These are phyloP conservation scores for Erythrolamprus reginae DNA, from an alignment of 2,113 vertebrate genomes.

Conservation along the genomic window DNA sequence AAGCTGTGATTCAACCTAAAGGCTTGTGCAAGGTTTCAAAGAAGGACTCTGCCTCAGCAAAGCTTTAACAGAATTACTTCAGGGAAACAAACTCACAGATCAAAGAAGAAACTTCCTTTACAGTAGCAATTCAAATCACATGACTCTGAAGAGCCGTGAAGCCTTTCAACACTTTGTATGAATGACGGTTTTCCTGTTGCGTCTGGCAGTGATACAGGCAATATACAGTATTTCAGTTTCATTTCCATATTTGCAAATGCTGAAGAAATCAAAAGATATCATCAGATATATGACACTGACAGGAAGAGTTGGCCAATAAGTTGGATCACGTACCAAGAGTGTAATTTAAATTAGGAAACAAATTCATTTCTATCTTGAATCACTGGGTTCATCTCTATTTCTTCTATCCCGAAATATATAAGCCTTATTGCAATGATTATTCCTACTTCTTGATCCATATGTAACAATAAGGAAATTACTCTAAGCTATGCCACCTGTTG, in stretches of 20 bases:
- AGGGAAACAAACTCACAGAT: background rate
- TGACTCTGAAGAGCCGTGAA: background rate
- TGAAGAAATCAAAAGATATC: background rate
- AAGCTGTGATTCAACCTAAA: background rate
- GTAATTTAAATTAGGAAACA: background rate
- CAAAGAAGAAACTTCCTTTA: background rate
- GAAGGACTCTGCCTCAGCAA: background rate
- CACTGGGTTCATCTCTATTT: background rate
- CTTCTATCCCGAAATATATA: background rate
- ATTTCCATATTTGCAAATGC: background rate
- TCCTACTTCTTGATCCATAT: background rate
- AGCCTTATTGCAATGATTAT: background rate
- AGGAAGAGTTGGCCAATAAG: background rate
- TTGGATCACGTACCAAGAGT: background rate
- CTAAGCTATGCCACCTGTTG: background rate
- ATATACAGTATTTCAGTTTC: background rate
- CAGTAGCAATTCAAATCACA: background rate
- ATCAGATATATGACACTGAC: background rate
- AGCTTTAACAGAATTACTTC: background rate
- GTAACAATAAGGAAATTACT: background rate
- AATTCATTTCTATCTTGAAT: background rate
- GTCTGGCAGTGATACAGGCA: background rate
- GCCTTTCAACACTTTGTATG: background rate
- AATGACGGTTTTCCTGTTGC: background rate
- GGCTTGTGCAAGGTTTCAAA: background rate